Evolutionary conservation across 2,888 invertebrate species (phyloP).

Genomic region (Deilephila porcellus): DNA sequence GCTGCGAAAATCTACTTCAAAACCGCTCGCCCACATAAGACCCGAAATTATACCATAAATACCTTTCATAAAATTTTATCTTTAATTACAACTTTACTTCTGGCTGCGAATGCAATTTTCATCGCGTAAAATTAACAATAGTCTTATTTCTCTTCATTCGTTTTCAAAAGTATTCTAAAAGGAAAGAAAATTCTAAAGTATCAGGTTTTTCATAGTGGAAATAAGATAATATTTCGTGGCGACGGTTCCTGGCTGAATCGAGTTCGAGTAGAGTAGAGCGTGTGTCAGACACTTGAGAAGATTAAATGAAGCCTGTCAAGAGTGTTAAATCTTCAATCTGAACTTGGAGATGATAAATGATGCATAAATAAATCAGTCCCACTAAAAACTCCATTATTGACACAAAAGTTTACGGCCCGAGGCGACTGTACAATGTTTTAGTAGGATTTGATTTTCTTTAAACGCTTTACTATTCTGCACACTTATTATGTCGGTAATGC

Average conservation of each 20-base stretch:
- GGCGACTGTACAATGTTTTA: neutral
- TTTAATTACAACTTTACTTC: neutral
- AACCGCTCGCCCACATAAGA: conserved; percentile 21
- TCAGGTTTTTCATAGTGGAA: neutral
- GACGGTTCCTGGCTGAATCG: conserved; percentile 38
- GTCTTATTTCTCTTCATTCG: neutral
- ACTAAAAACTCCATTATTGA: conserved; percentile 60
- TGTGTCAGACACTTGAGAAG: conserved; percentile 66
- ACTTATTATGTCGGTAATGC: neutral
- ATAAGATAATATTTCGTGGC: conserved; percentile 23
- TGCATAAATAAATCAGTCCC: conserved; percentile 61
- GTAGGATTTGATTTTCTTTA: neutral
- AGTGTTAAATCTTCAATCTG: conserved; percentile 68
- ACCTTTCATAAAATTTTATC: conserved; percentile 27
- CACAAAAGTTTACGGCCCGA: conserved; percentile 31
- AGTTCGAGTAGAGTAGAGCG: conserved; percentile 46
- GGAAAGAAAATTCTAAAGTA: neutral
- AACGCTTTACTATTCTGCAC: neutral
- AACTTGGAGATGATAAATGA: conserved; percentile 67
- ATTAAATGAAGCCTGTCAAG: conserved; percentile 69
- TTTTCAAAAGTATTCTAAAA: neutral
- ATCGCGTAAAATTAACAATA: too few species aligned
- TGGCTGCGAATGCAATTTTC: neutral
- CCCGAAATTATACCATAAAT: conserved; percentile 29
- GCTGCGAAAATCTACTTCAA: conserved; percentile 38